Evolutionary conservation across 2,888 invertebrate genomes (phyloP).

Genomic region (Podotricha telesiphe): DNA sequence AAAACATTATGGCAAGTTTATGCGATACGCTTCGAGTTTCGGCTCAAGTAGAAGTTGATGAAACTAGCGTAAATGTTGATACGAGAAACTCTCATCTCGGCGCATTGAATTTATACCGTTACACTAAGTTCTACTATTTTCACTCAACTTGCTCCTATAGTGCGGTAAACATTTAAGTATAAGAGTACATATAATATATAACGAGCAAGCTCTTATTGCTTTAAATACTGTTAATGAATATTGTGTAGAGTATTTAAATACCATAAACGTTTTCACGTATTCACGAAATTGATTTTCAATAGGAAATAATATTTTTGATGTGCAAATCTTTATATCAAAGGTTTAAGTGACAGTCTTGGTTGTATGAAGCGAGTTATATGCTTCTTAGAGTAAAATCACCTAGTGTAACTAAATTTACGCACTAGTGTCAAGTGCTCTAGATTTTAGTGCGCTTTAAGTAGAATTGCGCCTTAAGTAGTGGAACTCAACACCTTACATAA

Average conservation of each 20-base stretch:
- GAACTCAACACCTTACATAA: too few relatives aligned
- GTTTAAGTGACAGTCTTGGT: too few relatives aligned
- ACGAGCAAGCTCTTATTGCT: conserved; percentile 19
- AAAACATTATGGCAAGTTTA: conserved; percentile 28
- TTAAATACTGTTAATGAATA: not conserved
- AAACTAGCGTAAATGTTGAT: conserved; percentile 61
- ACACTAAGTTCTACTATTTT: conserved; percentile 26
- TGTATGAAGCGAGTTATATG: too few relatives aligned
- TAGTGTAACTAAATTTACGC: too few relatives aligned
- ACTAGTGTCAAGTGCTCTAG: too few relatives aligned
- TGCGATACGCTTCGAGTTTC: conserved; percentile 41
- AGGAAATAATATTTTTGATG: not conserved
- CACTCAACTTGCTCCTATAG: conserved; percentile 26
- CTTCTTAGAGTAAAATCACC: too few relatives aligned
- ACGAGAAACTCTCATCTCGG: conserved; percentile 58
- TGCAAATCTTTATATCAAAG: too few relatives aligned
- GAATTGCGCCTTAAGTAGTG: too few relatives aligned
- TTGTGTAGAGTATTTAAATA: conserved; percentile 7
- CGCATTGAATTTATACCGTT: conserved; percentile 52
- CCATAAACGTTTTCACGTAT: not conserved
- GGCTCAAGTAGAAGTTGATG: conserved; percentile 57
- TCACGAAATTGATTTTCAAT: not conserved
- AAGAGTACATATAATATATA: conserved; percentile 49
- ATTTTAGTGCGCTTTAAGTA: too few relatives aligned
- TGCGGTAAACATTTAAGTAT: conserved; percentile 40